Conservation (phyloP, 1,140 invertebrate species). For the Micrasema minimum region DNA sequence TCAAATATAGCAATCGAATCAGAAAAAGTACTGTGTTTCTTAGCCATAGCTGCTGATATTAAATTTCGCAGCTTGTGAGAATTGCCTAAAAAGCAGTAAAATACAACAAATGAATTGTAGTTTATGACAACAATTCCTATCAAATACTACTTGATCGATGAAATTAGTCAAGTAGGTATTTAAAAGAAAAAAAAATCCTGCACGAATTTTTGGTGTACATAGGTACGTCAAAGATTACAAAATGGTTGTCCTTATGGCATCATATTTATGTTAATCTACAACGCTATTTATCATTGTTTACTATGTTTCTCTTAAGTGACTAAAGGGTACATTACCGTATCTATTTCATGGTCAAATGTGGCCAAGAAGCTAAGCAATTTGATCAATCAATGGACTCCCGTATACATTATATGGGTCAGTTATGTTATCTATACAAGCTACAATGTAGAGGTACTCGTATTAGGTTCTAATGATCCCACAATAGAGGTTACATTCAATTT, state of each 20-base stretch:
- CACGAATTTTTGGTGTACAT: neutral
- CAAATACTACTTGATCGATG: neutral
- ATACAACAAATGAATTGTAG: no score
- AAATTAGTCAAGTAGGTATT: neutral
- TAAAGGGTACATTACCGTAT: no score
- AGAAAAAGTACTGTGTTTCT: neutral
- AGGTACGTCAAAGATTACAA: neutral
- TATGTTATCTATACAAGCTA: neutral
- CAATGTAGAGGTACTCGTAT: neutral
- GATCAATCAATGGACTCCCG: neutral
- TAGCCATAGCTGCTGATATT: no score
- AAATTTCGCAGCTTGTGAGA: no score
- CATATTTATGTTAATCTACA: neutral
- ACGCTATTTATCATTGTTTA: neutral
- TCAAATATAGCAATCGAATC: neutral
- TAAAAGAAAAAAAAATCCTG: neutral
- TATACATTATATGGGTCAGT: neutral
- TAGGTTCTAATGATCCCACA: conserved; percentile 1
- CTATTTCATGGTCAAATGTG: neutral
- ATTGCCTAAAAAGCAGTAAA: no score
- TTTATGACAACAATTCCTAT: neutral
- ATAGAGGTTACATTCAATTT: conserved; percentile 2
- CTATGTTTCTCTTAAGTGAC: no score
- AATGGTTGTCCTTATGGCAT: neutral
- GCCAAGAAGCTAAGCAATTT: neutral